Percentiles rank a stretch among this genome's conserved stretches.
Evolutionary conservation across 2,888 invertebrate genomes (phyloP).

Genomic region (Gastracanthus pulcherrimus): DNA sequence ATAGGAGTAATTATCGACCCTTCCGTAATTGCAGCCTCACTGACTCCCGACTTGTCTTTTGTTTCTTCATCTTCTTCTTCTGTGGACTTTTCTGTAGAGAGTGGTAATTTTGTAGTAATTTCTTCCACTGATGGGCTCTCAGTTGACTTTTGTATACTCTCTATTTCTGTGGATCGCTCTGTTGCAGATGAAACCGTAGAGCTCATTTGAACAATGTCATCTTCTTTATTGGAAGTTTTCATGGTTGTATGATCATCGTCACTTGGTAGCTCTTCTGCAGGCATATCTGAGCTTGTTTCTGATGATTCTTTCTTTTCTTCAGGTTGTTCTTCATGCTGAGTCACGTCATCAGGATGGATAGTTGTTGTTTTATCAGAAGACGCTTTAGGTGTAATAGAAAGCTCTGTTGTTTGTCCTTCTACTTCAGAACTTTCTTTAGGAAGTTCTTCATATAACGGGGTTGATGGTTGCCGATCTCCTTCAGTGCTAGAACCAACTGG

Average conservation of each 20-base stretch:
- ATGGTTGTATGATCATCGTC: constrained; percentile 44
- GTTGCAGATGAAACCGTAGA: constrained; percentile 22
- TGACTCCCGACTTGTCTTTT: constrained; percentile 11
- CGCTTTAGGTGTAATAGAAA: constrained; percentile 38
- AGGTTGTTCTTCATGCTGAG: background rate
- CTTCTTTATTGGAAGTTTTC: constrained; percentile 52
- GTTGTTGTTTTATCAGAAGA: constrained; percentile 26
- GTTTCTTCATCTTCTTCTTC: background rate
- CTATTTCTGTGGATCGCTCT: constrained; percentile 23
- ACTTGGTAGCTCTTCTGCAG: constrained; percentile 35
- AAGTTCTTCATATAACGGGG: constrained; percentile 39
- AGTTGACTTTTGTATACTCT: background rate
- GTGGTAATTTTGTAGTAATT: background rate
- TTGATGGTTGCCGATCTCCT: constrained; percentile 39
- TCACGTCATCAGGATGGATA: background rate
- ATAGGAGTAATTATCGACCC: constrained; percentile 10
- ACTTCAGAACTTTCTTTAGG: constrained; percentile 47
- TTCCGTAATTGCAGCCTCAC: background rate
- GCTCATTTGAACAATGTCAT: constrained; percentile 14
- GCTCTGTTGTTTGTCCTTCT: constrained; percentile 46
- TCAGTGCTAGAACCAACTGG: constrained; percentile 40
- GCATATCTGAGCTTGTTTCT: constrained; percentile 10
- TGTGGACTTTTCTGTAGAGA: constrained; percentile 3
- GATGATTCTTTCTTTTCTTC: constrained; percentile 32
- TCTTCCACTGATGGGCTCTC: constrained; percentile 44